Percentiles rank a stretch among this genome's conserved stretches.
phyloP scores from a whole-genome alignment of 2,797 vertebrate genomes.

The Choloepus didactylus region DNA sequence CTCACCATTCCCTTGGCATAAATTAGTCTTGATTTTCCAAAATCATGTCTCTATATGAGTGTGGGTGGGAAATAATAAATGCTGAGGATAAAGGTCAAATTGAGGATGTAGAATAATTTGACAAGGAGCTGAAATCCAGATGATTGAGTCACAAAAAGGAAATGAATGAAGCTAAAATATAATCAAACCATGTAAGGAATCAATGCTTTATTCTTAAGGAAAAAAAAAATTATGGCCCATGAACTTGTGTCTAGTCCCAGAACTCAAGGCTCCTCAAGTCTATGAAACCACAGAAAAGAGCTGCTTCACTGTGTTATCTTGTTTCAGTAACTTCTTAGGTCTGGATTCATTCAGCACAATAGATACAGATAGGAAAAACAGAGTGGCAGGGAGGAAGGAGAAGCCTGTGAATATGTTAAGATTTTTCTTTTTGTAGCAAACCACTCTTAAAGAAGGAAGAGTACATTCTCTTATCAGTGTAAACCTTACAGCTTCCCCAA shows the following conservation, averaged over 20 bases:
- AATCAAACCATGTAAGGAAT: not conserved
- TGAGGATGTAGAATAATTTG: not conserved
- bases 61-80: constrained; percentile 11
- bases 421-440: constrained; percentile 67
- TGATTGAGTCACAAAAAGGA: not conserved
- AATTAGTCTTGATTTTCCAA: not conserved
- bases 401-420: constrained; percentile 9
- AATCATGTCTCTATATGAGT: not conserved
- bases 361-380: not conserved
- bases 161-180: not conserved
- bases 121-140: constrained; percentile 32
- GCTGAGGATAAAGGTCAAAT: not conserved
- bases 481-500: constrained; percentile 35
- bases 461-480: constrained; percentile 7
- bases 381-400: not conserved
- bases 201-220: not conserved
- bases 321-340: constrained; percentile 49
- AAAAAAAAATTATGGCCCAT: not conserved
- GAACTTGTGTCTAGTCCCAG: not conserved
- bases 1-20: not conserved
- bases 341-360: constrained; percentile 7
- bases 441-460: constrained; percentile 51
- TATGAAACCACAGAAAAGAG: not conserved
- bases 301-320: not conserved
- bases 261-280: not conserved